Base-by-base conservation (phyloP, 2,888 invertebrate species). In the Petrophora chlorosata region DNA sequence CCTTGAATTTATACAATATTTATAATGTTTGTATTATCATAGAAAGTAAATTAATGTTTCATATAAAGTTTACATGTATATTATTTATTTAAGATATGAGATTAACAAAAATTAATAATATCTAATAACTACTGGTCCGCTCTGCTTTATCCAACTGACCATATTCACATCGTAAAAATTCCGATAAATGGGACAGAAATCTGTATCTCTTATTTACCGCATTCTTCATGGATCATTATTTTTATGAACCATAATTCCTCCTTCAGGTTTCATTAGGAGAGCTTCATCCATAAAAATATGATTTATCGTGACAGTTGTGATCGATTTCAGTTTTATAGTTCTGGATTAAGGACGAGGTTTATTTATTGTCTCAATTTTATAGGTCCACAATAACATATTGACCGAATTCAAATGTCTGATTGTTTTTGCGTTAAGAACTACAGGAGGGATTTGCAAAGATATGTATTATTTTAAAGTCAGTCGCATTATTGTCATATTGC, bases 171-270 rank as follows among this genome's bases (percentile, higher is more conserved):
- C 54, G 32, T 55, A 66, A 53, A 34, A 19, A 19, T 19, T 19
- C 51, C 36, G 34, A 56, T 46, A 38, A 44, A 44, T 59, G 46
- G 49, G 45, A 26, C 63, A 62, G 46, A 58, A 68, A 70, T 67
- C 65, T 62, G 53, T 62, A 48, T 51, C 43, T 58, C 40, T 47
- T 61, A 63, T 67, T 68, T 63, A 65, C 58, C 59, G 51, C 17
- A 35, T 30, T 43, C 62, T 75, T 75, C 70, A 76, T 65, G 64
- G 33, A 64, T 69, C 63, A 68, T 76, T 70, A 74, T 70, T 70
- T 75, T 76, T 74, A 76, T 63, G 63, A 36, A 10, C 62, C 59
- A 66, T 73, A 67, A 73, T 67, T 50, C 44, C 39, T 43, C 42
- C 46, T 48, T 49, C 60, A 61, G 61, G 63, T 72, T 71, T 74